Conservation (phyloP, 1,140 invertebrate species). For the Drosophila neocordata region DNA sequence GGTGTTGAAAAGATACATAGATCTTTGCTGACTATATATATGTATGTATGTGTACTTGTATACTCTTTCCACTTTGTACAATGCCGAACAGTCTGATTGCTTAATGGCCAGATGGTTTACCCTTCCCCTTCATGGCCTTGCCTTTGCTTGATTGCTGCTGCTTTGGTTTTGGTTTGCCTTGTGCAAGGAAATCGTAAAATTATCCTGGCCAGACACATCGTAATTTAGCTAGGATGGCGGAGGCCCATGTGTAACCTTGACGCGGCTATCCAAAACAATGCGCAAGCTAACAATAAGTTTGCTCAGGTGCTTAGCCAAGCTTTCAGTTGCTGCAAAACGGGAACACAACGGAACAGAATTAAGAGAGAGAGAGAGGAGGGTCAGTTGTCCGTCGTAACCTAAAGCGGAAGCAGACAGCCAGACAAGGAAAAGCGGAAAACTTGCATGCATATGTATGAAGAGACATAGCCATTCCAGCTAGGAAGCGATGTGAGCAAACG, state of each 20-base stretch:
- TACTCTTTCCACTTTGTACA: conserved; percentile 24
- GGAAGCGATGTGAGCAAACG: conserved; percentile 2
- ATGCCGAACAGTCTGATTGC: conserved; percentile 58
- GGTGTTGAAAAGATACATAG: conserved; percentile 68
- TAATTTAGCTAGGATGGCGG: conserved; percentile 59
- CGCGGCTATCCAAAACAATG: conserved; percentile 70
- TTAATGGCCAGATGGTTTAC: conserved; percentile 52
- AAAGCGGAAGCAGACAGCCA: conserved; percentile 61
- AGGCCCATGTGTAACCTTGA: conserved; percentile 64
- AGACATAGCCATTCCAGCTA: conserved; percentile 9
- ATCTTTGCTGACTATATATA: background rate
- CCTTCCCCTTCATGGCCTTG: conserved; percentile 12
- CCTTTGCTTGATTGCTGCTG: conserved; percentile 24
- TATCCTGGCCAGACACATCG: conserved; percentile 82
- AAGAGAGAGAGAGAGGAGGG: conserved; percentile 8
- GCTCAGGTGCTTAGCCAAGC: conserved; percentile 79
- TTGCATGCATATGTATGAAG: conserved; percentile 68
- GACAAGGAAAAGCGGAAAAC: conserved; percentile 77
- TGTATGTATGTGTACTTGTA: background rate
- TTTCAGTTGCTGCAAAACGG: conserved; percentile 49
- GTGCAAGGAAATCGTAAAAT: conserved; percentile 82
- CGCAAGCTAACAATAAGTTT: conserved; percentile 79
- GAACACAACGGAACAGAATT: background rate
- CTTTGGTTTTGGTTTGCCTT: background rate
- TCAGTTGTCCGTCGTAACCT: conserved; percentile 28